Base-by-base conservation (phyloP, 2,888 invertebrate genomes). In the Subacronicta megacephala region DNA sequence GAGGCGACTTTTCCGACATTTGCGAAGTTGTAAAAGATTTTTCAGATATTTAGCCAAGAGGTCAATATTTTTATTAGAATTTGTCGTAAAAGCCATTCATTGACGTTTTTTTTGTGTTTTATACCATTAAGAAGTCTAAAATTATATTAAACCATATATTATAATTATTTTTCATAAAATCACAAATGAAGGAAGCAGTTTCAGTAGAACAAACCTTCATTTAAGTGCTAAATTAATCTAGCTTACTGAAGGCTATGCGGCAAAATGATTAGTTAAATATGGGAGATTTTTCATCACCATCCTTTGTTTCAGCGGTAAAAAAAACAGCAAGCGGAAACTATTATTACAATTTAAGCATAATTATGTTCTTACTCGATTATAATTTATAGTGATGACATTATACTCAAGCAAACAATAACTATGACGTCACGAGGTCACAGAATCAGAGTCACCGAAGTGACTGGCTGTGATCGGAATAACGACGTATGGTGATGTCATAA, bases 401-500 rank as follows among this genome's bases (percentile, higher is more conserved):
- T 13, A 41, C 10, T 26, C 10, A 20, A 41, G 16, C 6, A 40
- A 56, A 37, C 16, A 55, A 41, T 13, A 20, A 23, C 37, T 29
- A 45, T 77, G 54, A 67, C 67, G 65, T 61, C 75, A 75, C 31
- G 31, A 31, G 31, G 31, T 31, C 33, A 26, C 29, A 20, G 36
- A 37, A 26, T 37, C 45, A 42, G 53, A 54, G 44, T 63, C 56
- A 59, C 33, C 16, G 15, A 20, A 56, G 69, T 77, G 74, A 68
- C 63, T 62, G 15, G 77, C 26, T 61, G 68, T 77, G 74, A 68
- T 62, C 62, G 13, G 77, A 75, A 68, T 77, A 67, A 66, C 71
- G 67, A 74, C 74, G 72, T 60, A 35, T 35, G 47, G 46, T 78
- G 80, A 78, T 64, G 70, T 79, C 78, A 77, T 51, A 9, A 54